Percentiles rank a stretch among this genome's conserved stretches.
These are phyloP conservation scores for Triops longicaudatus DNA, from an alignment of 1,140 invertebrate genomes.

Conservation along the genomic window DNA sequence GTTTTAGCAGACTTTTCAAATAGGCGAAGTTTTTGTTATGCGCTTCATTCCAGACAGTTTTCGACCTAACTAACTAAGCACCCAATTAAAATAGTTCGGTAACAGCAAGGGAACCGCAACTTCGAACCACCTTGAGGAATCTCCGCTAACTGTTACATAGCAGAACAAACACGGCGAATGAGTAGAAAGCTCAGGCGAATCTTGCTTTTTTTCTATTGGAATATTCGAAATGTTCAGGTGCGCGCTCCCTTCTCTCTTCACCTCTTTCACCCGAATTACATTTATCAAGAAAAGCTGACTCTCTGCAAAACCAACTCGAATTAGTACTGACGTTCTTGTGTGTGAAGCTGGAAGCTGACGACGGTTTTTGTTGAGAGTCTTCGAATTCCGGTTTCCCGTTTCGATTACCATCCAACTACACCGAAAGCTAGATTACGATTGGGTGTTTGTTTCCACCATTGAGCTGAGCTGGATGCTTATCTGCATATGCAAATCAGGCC, in stretches of 20 bases:
- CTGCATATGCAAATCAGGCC: constrained; percentile 13
- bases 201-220: neutral
- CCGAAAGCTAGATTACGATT: neutral
- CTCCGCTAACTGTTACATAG: neutral
- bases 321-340: neutral
- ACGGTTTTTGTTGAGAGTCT: neutral
- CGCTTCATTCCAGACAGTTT: neutral
- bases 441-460: constrained; percentile 7
- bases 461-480: constrained; percentile 14
- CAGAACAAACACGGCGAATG: neutral
- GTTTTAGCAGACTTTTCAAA: neutral
- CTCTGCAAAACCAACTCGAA: neutral
- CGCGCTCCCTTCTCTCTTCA: neutral
- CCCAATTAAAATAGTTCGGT: neutral
- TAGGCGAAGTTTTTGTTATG: neutral
- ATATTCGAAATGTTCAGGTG: neutral
- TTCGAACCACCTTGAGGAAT: neutral
- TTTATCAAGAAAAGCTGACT: neutral
- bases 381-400: neutral
- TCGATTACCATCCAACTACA: neutral
- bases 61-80: neutral
- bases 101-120: neutral
- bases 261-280: neutral
- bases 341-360: neutral
- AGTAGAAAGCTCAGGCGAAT: neutral